A percentile compares a stretch with the other conserved stretches of the same genome.
Conservation (phyloP, 2,113 vertebrate genomes). For the Malurus elegans region DNA sequence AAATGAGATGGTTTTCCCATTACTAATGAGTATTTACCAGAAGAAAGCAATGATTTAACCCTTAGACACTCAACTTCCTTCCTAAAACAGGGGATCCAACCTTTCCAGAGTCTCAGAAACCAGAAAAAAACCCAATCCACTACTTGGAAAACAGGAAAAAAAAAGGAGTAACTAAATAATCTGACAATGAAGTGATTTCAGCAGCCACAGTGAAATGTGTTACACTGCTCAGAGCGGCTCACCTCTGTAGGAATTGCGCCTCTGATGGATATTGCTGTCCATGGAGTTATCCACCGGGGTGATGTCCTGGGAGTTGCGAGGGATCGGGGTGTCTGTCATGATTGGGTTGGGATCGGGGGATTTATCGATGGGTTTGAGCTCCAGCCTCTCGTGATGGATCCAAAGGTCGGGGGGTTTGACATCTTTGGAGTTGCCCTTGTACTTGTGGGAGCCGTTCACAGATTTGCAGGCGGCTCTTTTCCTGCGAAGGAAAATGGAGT, state of each 20-base stretch:
- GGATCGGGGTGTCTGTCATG: constrained; percentile 96
- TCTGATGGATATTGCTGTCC: constrained; percentile 90
- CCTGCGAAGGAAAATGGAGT: constrained; percentile 43
- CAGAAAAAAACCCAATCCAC: not conserved
- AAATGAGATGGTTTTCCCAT: not conserved
- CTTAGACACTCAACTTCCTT: not conserved
- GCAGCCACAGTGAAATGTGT: not conserved
- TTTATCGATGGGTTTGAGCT: constrained; percentile 96
- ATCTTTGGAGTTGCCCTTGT: constrained; percentile 97
- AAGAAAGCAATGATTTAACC: not conserved
- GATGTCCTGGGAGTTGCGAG: constrained; percentile 94
- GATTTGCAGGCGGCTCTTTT: constrained; percentile 96
- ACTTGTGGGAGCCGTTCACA: constrained; percentile 94
- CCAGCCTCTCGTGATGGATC: constrained; percentile 97
- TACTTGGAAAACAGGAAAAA: not conserved
- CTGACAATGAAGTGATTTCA: not conserved
- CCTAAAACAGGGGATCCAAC: not conserved
- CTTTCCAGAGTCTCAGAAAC: not conserved
- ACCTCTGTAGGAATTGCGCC: constrained; percentile 96
- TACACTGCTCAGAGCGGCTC: not conserved
- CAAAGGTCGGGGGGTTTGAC: constrained; percentile 97
- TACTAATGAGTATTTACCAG: not conserved
- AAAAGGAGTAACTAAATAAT: not conserved
- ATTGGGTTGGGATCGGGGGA: constrained; percentile 95
- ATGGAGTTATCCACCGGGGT: constrained; percentile 89